These are phyloP conservation scores for Parnassius apollo DNA, from an alignment of 2,888 invertebrate species.

Conservation along the genomic window DNA sequence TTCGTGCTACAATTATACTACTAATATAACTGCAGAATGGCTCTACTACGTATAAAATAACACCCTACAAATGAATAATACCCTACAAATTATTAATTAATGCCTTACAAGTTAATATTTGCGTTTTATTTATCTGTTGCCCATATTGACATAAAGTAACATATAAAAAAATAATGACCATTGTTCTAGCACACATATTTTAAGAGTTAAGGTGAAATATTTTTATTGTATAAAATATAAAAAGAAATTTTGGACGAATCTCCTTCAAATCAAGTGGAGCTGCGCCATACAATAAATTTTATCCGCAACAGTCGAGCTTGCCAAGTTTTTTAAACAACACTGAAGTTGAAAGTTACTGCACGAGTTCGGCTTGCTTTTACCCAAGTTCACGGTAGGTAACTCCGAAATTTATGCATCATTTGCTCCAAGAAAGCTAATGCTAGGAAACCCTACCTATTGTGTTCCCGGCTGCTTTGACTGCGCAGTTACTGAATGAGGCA, in stretches of 20 bases:
- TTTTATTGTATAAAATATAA: background rate
- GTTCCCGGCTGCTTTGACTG: background rate
- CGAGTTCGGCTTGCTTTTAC: slow-evolving; percentile 9
- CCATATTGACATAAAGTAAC: too few relatives aligned
- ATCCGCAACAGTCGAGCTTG: slow-evolving; percentile 7
- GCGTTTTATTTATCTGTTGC: too few relatives aligned
- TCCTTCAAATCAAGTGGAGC: slow-evolving; percentile 3
- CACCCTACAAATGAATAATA: too few relatives aligned
- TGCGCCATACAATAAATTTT: slow-evolving; percentile 7
- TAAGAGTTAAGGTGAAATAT: background rate
- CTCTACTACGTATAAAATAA: too few relatives aligned
- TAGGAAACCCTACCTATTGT: slow-evolving; percentile 4
- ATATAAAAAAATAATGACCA: background rate
- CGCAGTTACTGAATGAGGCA: background rate
- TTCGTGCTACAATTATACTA: too few relatives aligned
- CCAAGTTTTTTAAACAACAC: slow-evolving; percentile 18
- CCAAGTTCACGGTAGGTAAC: slow-evolving; percentile 7
- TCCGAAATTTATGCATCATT: slow-evolving; percentile 24
- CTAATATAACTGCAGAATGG: too few relatives aligned
- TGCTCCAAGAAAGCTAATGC: slow-evolving; percentile 1
- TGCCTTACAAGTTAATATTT: too few relatives aligned
- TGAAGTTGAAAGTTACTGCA: slow-evolving; percentile 16
- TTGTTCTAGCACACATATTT: background rate
- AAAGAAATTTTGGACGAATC: slow-evolving; percentile 4
- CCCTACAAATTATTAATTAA: too few relatives aligned